phyloP scores from a whole-genome alignment of 2,113 vertebrate species.

The Isurus oxyrinchus region DNA sequence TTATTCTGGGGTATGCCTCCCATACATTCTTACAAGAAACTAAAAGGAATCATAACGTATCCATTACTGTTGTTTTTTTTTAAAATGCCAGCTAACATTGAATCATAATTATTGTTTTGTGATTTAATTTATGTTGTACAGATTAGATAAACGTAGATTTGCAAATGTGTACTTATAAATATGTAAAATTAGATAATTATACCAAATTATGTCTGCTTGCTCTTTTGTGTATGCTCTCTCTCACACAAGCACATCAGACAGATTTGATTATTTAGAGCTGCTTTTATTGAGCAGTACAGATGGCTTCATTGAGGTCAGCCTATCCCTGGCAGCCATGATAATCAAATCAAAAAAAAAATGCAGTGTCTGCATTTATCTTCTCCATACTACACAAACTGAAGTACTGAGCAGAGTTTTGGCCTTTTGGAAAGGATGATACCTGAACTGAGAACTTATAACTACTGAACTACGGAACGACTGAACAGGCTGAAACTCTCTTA shows the following conservation, averaged over 20 bases:
- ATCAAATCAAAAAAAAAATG: not conserved
- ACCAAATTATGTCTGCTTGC: not conserved
- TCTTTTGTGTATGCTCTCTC: not conserved
- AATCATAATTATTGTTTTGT: not conserved
- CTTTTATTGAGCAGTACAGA: not conserved
- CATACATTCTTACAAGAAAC: not conserved
- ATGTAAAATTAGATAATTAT: not conserved
- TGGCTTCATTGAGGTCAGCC: not conserved
- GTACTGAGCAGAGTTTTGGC: not conserved
- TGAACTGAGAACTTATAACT: no score
- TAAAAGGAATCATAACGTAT: not conserved
- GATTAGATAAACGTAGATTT: not conserved
- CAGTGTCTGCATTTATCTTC: not conserved
- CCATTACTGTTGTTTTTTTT: not conserved
- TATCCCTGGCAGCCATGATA: not conserved
- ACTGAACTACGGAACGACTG: not conserved
- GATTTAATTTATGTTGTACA: not conserved
- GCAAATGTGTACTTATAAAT: not conserved
- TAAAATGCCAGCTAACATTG: not conserved
- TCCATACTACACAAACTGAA: not conserved
- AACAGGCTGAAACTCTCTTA: not conserved
- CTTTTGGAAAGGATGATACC: not conserved
- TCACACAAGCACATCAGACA: not conserved
- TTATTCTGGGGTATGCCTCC: not conserved
- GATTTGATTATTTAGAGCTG: not conserved